Evolutionary conservation across 2,113 vertebrate species (phyloP).

Genomic region (Ellobius talpinus): DNA sequence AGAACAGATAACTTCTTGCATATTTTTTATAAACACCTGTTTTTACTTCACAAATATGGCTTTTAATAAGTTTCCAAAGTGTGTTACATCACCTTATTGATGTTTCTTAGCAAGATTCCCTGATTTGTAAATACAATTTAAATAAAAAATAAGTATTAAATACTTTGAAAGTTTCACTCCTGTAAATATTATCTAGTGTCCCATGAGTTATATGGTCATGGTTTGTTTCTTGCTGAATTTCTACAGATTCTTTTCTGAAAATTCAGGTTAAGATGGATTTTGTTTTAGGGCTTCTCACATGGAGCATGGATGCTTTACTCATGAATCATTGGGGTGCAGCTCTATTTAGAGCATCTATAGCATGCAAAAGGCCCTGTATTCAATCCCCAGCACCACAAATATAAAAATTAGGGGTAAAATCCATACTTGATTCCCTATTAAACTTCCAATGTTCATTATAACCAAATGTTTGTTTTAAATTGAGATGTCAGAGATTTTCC

Average conservation of each 20-base stretch:
- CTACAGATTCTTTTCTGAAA: slow-evolving; percentile 50
- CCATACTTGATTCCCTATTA: background rate
- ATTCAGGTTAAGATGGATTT: background rate
- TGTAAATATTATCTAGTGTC: slow-evolving; percentile 44
- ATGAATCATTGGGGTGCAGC: background rate
- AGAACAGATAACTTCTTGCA: slow-evolving; percentile 5
- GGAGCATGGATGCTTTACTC: background rate
- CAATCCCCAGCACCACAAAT: background rate
- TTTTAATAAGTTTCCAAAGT: slow-evolving; percentile 62
- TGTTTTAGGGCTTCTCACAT: background rate
- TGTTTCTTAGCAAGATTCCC: slow-evolving; percentile 65
- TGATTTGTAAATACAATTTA: slow-evolving; percentile 67
- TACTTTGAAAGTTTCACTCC: slow-evolving; percentile 60
- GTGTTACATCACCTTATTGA: slow-evolving; percentile 48
- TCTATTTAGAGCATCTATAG: background rate
- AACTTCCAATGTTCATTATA: background rate
- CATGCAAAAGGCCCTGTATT: background rate
- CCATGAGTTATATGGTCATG: background rate
- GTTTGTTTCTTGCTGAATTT: slow-evolving; percentile 1
- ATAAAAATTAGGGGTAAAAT: background rate
- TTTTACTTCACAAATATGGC: slow-evolving; percentile 75
- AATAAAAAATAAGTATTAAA: slow-evolving; percentile 80
- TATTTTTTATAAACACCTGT: slow-evolving; percentile 37
- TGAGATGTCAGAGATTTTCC: slow-evolving; percentile 53
- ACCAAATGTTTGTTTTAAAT: background rate